Base-by-base conservation (phyloP, 2,113 vertebrate genomes). In the Chrysochloris asiatica region DNA sequence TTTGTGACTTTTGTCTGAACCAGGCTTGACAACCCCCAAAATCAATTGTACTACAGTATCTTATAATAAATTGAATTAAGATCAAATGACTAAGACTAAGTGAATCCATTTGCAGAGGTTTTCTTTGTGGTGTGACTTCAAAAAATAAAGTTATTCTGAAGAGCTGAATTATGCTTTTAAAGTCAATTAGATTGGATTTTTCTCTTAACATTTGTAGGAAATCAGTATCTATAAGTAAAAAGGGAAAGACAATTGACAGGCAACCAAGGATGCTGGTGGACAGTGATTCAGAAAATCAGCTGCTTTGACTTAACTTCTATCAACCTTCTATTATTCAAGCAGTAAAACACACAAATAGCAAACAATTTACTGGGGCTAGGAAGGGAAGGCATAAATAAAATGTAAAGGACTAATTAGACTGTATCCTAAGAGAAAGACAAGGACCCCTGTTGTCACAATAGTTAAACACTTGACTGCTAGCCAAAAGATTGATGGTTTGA, bases 151-250 rank as follows among this genome's bases (percentile, higher is more conserved):
- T 6, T 76, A 17, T 77, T 90, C 41, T 41, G 24, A 19, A 82
- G 63, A 93, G n/a, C 33, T 50, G 61, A 92, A 82, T 33, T 65
- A 21, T 67, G 8, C 30, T 91, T 79, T 89, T 83, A 75, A 47
- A 94, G 5, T 16, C 52, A 80, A 21, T 16, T n/a, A 21, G 59
- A 87, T 22, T 71, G 52, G 21, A 54, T 41, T 86, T 88, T 71
- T 71, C 61, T 83, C 33, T 83, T 77, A 13, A 71, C 14, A 28
- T 77, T 26, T 76, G 26, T 67, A 54, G 65, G 19, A 90, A 85
- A 90, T 78, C 9, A 54, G 43, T 16, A 24, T 67, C 36, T 61
- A 50, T 88, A 89, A 77, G 69, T 43, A 67, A 78, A 86, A 78
- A 73, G 38, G 12, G 24, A 61, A 87, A 78, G 38, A 45, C 77